Percentiles rank a stretch among this genome's conserved stretches.
Conservation (phyloP, 2,797 vertebrate species). For the Heliangelus exortis region DNA sequence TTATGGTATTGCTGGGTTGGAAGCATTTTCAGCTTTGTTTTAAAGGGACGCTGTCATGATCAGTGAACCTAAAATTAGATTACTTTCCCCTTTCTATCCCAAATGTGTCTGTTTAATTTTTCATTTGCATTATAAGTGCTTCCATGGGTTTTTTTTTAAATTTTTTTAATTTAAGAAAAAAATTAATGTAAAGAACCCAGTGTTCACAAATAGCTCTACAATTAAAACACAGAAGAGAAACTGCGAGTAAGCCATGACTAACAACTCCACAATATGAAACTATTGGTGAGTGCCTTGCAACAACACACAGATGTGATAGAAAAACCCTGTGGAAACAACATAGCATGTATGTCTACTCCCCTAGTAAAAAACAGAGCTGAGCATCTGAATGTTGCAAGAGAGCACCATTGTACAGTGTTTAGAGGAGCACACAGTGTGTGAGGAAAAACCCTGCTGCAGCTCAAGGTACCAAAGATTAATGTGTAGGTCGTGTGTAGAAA, state of each 20-base stretch:
- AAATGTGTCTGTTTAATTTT: constrained; percentile 16
- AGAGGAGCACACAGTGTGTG: neutral
- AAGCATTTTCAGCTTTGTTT: constrained; percentile 73
- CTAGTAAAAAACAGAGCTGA: neutral
- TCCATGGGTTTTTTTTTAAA: neutral
- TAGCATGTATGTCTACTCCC: neutral
- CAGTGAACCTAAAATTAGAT: constrained; percentile 47
- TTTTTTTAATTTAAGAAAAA: neutral
- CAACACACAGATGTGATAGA: constrained; percentile 4
- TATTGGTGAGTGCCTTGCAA: neutral
- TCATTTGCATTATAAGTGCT: constrained; percentile 17
- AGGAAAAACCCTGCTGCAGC: neutral
- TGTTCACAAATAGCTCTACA: neutral
- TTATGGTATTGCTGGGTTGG: constrained; percentile 76
- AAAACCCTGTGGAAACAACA: neutral
- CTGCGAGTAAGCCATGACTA: neutral
- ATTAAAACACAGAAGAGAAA: constrained; percentile 51
- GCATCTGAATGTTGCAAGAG: neutral
- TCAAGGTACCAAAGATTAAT: neutral
- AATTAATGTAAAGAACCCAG: constrained; percentile 3
- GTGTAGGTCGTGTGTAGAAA: neutral
- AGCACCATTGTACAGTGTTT: neutral
- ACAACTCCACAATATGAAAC: constrained; percentile 22
- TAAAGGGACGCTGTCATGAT: constrained; percentile 62
- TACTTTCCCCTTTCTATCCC: constrained; percentile 27